Conservation (phyloP, 2,888 invertebrate genomes). For the Cheilosia urbana region DNA sequence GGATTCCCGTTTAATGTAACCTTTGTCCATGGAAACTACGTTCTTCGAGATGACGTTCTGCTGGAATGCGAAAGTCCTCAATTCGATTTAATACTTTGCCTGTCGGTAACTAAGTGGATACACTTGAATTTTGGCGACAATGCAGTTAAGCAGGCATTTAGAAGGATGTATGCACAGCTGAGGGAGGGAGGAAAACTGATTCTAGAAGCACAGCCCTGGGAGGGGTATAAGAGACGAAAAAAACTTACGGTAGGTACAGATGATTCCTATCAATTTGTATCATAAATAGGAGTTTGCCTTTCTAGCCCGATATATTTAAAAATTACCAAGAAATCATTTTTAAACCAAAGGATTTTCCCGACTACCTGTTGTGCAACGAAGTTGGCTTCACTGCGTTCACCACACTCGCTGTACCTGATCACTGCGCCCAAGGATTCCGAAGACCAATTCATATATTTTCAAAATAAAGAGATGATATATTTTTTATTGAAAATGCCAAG, state of each 20-base stretch:
- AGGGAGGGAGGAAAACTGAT: constrained; percentile 91
- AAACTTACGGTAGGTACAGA: constrained; percentile 85
- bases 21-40: constrained; percentile 92
- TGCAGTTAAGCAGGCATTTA: constrained; percentile 92
- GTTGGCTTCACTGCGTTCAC: constrained; percentile 88
- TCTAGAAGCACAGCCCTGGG: constrained; percentile 93
- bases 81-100: constrained; percentile 92
- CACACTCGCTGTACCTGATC: constrained; percentile 86
- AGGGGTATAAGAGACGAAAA: constrained; percentile 90
- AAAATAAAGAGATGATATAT: constrained; percentile 76
- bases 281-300: not conserved
- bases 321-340: constrained; percentile 87
- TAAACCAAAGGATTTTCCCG: constrained; percentile 88
- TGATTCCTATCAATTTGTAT: not conserved
- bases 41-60: constrained; percentile 89
- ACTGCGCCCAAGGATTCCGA: constrained; percentile 87
- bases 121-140: constrained; percentile 95
- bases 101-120: constrained; percentile 96
- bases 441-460: constrained; percentile 85
- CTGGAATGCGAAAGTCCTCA: constrained; percentile 90
- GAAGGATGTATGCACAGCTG: constrained; percentile 90
- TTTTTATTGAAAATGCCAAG: constrained; percentile 19
- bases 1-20: constrained; percentile 90
- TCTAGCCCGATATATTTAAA: constrained; percentile 79
- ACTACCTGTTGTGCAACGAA: constrained; percentile 87